phyloP scores from a whole-genome alignment of 2,888 invertebrate species.

The Lacanobia wlatinum region DNA sequence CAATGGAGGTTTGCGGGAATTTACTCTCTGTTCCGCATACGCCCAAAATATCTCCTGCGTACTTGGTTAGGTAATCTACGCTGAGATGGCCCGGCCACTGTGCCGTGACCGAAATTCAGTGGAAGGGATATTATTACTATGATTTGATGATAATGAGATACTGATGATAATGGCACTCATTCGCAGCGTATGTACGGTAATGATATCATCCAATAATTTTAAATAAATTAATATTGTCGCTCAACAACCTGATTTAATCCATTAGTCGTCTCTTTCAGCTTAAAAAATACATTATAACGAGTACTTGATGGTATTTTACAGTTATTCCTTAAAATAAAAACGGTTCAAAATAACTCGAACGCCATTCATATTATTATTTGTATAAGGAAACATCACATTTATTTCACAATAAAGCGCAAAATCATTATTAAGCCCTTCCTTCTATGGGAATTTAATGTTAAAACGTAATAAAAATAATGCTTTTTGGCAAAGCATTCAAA shows the following conservation, averaged over 20 bases:
- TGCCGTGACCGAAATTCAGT: too few species aligned
- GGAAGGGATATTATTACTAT: too few species aligned
- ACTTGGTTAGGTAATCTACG: too few species aligned
- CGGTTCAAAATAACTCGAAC: constrained; percentile 27
- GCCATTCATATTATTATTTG: constrained; percentile 31
- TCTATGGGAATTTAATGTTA: constrained; percentile 40
- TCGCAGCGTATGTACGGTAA: too few species aligned
- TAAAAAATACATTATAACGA: neutral
- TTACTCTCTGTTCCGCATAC: too few species aligned
- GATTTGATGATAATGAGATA: too few species aligned
- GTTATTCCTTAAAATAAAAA: constrained; percentile 51
- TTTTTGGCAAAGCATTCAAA: constrained; percentile 14
- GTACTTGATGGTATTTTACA: constrained; percentile 27
- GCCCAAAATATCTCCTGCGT: too few species aligned
- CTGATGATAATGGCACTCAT: too few species aligned
- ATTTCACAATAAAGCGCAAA: constrained; percentile 24
- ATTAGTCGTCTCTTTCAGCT: neutral
- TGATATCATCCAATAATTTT: neutral
- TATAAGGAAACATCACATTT: constrained; percentile 27
- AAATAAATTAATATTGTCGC: neutral
- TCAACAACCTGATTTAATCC: neutral
- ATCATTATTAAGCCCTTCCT: constrained; percentile 35
- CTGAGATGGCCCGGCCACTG: too few species aligned
- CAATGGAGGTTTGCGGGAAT: too few species aligned
- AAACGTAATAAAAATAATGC: constrained; percentile 45